Evolutionary conservation across 2,797 vertebrate genomes (phyloP).

Genomic region (Rhabdomys pumilio): DNA sequence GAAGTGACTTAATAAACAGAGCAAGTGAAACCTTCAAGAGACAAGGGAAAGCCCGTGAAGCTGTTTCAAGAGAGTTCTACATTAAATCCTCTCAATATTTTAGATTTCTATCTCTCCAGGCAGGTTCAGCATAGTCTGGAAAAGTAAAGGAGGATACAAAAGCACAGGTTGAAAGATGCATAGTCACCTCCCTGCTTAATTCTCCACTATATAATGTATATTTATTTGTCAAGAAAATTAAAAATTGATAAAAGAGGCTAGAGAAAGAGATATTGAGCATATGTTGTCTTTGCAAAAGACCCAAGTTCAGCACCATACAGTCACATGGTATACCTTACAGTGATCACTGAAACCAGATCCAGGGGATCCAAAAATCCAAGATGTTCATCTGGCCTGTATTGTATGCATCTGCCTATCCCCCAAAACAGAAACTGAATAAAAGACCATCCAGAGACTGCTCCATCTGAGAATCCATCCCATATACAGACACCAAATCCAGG

Average conservation of each 20-base stretch:
- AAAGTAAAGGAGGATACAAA: background rate
- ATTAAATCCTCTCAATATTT: background rate
- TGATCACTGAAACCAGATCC: background rate
- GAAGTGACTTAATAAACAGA: conserved; percentile 32
- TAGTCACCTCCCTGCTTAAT: background rate
- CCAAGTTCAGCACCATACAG: background rate
- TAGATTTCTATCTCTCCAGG: background rate
- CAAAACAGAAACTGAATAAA: too few relatives aligned
- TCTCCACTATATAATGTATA: background rate
- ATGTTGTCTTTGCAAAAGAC: background rate
- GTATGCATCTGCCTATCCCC: background rate
- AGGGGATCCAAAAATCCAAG: background rate
- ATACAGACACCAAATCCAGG: too few relatives aligned
- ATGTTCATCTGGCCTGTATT: background rate
- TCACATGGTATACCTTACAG: background rate
- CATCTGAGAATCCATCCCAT: too few relatives aligned
- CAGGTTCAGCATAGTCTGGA: background rate
- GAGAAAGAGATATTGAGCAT: background rate
- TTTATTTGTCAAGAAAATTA: background rate
- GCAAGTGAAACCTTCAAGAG: background rate
- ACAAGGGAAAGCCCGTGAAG: background rate
- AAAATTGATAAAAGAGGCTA: background rate
- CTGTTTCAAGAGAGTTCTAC: background rate
- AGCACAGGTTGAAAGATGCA: background rate
- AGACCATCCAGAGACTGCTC: too few relatives aligned